Evolutionary conservation across 2,888 invertebrate genomes (phyloP), one percentile per base, ranked within the genome.

Genomic region (Drosophila monieri): DNA sequence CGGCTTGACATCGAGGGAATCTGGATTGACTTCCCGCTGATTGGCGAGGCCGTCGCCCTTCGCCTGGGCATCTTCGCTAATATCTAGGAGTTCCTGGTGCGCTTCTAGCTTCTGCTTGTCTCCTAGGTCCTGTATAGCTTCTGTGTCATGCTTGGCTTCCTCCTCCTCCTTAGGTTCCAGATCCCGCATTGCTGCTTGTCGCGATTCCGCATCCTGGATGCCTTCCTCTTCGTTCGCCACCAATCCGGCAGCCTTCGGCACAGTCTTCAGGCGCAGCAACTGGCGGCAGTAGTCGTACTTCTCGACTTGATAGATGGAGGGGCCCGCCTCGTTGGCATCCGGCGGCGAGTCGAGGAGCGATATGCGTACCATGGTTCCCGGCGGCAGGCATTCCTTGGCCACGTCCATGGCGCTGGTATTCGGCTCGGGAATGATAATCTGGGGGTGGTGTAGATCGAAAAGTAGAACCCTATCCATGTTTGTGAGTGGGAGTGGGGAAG

Each of bases 231-330:
- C 9, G 9, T 9, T 27, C 9, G 27, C 27, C 27, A 2, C 27
- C 27, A 27, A 9, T 6, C 6, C 9, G 27, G 27, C 27, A 9
- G 27, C 5, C 18, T 14, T 48, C 15, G 21, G 4, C 21, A 23
- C 21, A 27, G 27, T 15, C 18, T 14, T 32, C 10, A 48, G n/a
- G 12, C 30, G 48, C 15, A 48, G 32, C 30, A 48, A 18, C 32
- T 48, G 48, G 5, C 48, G 48, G 18, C 48, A 30, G 15, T 30
- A 48, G 4, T 48, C 48, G 18, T 48, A 48, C 5, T 30, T 32
- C 0, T 32, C 6, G 3, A 48, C 48, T 2, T 32, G 15, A 18
- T 12, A 27, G 1, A 18, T 10, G 3, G 27, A 12, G 3, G 27
- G 6, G 5, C 12, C 1, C 15, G 1, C 4, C 48, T 30, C 15